Evolutionary conservation across 2,888 invertebrate species (phyloP), one percentile per base, ranked within the genome.

Genomic region (Punctoribates punctum): DNA sequence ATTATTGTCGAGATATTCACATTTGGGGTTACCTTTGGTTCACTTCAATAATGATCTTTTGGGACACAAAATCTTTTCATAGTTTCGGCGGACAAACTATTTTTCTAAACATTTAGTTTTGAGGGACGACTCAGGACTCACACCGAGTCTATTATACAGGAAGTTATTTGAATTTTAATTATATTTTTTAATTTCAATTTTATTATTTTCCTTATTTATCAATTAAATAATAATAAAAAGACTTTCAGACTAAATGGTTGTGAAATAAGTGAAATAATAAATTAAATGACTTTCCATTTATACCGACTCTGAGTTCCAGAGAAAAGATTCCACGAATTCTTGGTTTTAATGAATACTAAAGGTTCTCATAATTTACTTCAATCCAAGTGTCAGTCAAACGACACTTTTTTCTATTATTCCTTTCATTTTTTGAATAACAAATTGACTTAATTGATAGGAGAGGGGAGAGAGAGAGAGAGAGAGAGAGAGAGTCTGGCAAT

Each of bases 131-230:
- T 42, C 8, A 20, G n/a, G 57, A 2, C 57, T 57, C 20, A 5
- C 20, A 6, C 57, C 9, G 1, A 17, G 4, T 17, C 2, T 48
- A 48, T 48, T 17, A 15, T 29, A 38, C n/a, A 67, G 38, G 67
- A 67, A 67, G 67, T 67, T 67, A 67, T 67, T 67, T 38, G 17
- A 27, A 13, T 67, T 38, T 38, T 67, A 67, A 67, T 67, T 67
- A 67, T 17, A 38, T 38, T 67, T 67, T 60, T 48, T 48, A 48
- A 38, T 67, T n/a, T 34, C 34, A 9, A 34, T 38, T 67, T 67
- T n/a, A 38, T 38, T 38, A 38, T 67, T 67, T 38, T 34, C 29
- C 38, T 38, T 38, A 20, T 67, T 67, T 38, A 38, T 67, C 38
- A 38, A 67, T 67, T 67, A 54, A 48, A 2, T 11, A 48, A 17